These are phyloP conservation scores for Melanotaenia nigrans DNA, from an alignment of 2,797 vertebrate genomes.

Conservation along the genomic window DNA sequence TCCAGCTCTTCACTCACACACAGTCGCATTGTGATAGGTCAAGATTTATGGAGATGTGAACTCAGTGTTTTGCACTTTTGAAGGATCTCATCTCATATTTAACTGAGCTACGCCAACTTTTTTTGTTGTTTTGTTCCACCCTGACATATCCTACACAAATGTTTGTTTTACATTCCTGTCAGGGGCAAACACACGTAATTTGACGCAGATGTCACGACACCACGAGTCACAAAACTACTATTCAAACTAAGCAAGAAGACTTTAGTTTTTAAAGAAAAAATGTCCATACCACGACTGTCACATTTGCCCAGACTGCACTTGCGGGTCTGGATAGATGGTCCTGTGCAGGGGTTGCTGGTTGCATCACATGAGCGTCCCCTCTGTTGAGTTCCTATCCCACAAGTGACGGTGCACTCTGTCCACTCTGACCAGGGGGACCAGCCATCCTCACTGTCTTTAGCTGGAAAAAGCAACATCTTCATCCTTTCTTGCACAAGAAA, in stretches of 20 bases:
- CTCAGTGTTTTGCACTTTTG: slow-evolving; percentile 30
- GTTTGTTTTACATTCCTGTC: slow-evolving; percentile 38
- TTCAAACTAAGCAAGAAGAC: slow-evolving; percentile 7
- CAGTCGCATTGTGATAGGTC: slow-evolving; percentile 39
- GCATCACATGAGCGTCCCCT: slow-evolving; percentile 95
- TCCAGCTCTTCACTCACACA: slow-evolving; percentile 41
- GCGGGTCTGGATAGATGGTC: slow-evolving; percentile 96
- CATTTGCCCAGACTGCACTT: slow-evolving; percentile 94
- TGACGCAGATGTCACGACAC: slow-evolving; percentile 15
- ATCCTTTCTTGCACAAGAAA: background rate
- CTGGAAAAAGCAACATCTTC: slow-evolving; percentile 66
- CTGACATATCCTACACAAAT: slow-evolving; percentile 32
- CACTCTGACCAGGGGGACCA: slow-evolving; percentile 99
- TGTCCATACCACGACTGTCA: slow-evolving; percentile 91
- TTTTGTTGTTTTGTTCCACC: slow-evolving; percentile 36
- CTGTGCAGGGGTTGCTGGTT: slow-evolving; percentile 93
- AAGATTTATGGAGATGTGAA: slow-evolving; percentile 54
- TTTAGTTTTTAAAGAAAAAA: background rate
- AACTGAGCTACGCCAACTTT: slow-evolving; percentile 25
- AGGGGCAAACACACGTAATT: slow-evolving; percentile 27
- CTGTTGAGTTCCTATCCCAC: slow-evolving; percentile 96
- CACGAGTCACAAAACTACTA: slow-evolving; percentile 2
- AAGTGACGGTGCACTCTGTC: slow-evolving; percentile 96
- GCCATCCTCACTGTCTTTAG: slow-evolving; percentile 88
- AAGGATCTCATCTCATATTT: slow-evolving; percentile 41